A percentile compares a stretch with the other conserved stretches of the same genome.
phyloP scores from a whole-genome alignment of 1,140 invertebrate species.

The Maconellicoccus hirsutus region DNA sequence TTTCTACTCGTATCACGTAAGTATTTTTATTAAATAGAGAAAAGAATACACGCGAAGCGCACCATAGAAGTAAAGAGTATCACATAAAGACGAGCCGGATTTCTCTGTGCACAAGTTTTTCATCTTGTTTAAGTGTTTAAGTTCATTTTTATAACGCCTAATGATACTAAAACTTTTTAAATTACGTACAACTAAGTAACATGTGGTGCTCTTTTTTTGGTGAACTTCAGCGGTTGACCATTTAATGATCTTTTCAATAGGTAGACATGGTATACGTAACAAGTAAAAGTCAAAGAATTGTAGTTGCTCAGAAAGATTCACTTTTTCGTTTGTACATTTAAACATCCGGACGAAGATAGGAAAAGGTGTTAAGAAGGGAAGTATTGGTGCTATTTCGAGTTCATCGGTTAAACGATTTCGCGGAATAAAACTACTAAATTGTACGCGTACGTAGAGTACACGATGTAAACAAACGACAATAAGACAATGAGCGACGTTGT shows the following conservation, averaged over 20 bases:
- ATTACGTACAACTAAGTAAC: neutral
- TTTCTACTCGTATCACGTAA: too few species aligned
- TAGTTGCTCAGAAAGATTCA: too few species aligned
- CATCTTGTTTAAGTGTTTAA: conserved; percentile 1
- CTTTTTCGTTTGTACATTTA: too few species aligned
- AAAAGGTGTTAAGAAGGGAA: too few species aligned
- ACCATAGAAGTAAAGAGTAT: neutral
- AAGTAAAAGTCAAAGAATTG: too few species aligned
- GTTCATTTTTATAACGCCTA: neutral
- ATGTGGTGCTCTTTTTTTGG: neutral
- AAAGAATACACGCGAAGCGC: neutral
- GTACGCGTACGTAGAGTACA: too few species aligned
- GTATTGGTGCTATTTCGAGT: too few species aligned
- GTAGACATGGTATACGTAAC: too few species aligned
- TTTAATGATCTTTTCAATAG: neutral
- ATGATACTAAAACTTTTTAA: neutral
- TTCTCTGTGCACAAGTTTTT: neutral
- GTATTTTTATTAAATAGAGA: neutral
- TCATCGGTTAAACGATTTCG: too few species aligned
- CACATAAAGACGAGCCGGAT: neutral
- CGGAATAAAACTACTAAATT: too few species aligned
- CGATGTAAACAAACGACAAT: conserved; percentile 18
- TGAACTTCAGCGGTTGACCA: neutral
- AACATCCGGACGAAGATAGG: too few species aligned
- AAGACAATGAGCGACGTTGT: conserved; percentile 10